A percentile compares a stretch with the other conserved stretches of the same genome.
These are phyloP conservation scores for Heterodera carotae DNA, from an alignment of 1,140 invertebrate genomes.

Conservation along the genomic window DNA sequence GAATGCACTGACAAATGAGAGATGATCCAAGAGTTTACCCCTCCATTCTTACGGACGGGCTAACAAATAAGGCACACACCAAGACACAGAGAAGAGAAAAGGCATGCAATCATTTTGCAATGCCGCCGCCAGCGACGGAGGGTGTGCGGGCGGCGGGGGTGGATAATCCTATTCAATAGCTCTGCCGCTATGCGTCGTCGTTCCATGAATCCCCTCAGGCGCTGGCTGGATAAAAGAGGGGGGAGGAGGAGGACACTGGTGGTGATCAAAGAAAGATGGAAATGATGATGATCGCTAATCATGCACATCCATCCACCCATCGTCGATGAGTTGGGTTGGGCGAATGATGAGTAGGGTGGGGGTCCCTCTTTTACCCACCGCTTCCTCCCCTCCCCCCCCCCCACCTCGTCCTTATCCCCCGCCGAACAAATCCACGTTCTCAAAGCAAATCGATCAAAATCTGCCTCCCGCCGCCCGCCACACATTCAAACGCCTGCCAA, in stretches of 20 bases:
- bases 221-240: not conserved
- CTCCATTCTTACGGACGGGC: too few relatives aligned
- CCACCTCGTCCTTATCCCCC: not conserved
- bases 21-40: too few relatives aligned
- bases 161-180: not conserved
- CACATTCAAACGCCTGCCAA: not conserved
- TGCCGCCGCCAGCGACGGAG: not conserved
- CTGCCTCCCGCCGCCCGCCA: not conserved
- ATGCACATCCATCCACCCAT: not conserved
- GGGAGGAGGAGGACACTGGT: too few relatives aligned
- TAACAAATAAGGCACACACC: too few relatives aligned
- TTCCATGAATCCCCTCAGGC: not conserved
- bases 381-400: too few relatives aligned
- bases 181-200: too few relatives aligned
- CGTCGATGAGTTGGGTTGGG: not conserved
- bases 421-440: not conserved
- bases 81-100: too few relatives aligned
- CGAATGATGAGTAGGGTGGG: too few relatives aligned
- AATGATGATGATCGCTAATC: slow-evolving; percentile 2
- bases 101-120: too few relatives aligned
- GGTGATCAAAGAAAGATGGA: not conserved
- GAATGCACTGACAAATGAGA: too few relatives aligned
- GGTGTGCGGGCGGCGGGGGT: too few relatives aligned
- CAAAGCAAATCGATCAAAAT: slow-evolving; percentile 1
- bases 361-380: too few relatives aligned